Evolutionary conservation across 2,888 invertebrate species (phyloP).

Genomic region (Proisotoma minuta): DNA sequence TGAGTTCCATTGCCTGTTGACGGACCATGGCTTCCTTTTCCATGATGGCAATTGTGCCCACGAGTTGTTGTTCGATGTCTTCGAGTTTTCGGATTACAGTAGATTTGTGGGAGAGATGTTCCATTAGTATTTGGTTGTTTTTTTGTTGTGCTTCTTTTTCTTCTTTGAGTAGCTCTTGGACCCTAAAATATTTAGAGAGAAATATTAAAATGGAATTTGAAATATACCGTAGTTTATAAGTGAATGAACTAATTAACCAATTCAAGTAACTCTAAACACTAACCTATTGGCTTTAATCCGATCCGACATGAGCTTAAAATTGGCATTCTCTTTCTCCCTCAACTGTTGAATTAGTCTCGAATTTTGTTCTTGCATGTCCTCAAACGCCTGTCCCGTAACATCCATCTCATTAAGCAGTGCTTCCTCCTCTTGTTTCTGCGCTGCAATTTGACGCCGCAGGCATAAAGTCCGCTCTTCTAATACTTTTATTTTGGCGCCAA

Average conservation of each 20-base stretch:
- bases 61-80: slow-evolving; percentile 89
- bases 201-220: background rate
- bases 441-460: slow-evolving; percentile 52
- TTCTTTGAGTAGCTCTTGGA: slow-evolving; percentile 13
- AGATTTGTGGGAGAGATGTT: slow-evolving; percentile 90
- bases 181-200: slow-evolving; percentile 45
- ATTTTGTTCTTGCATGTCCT: slow-evolving; percentile 99
- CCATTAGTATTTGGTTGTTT: slow-evolving; percentile 69
- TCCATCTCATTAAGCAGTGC: slow-evolving; percentile 97
- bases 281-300: slow-evolving; percentile 86
- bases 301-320: slow-evolving; percentile 97
- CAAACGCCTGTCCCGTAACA: slow-evolving; percentile 96
- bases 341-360: slow-evolving; percentile 89
- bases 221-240: background rate
- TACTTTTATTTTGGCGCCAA: slow-evolving; percentile 29
- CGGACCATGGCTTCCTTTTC: slow-evolving; percentile 88
- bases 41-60: slow-evolving; percentile 82
- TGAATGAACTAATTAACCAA: slow-evolving; percentile 72
- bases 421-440: slow-evolving; percentile 75
- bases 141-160: slow-evolving; percentile 2
- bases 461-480: slow-evolving; percentile 26
- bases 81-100: slow-evolving; percentile 87
- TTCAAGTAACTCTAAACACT: slow-evolving; percentile 64
- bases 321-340: slow-evolving; percentile 94
- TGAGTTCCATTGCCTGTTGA: slow-evolving; percentile 96